Percentiles rank a stretch among this genome's conserved stretches.
phyloP scores from a whole-genome alignment of 2,797 vertebrate species.

The Ataeniobius toweri region DNA sequence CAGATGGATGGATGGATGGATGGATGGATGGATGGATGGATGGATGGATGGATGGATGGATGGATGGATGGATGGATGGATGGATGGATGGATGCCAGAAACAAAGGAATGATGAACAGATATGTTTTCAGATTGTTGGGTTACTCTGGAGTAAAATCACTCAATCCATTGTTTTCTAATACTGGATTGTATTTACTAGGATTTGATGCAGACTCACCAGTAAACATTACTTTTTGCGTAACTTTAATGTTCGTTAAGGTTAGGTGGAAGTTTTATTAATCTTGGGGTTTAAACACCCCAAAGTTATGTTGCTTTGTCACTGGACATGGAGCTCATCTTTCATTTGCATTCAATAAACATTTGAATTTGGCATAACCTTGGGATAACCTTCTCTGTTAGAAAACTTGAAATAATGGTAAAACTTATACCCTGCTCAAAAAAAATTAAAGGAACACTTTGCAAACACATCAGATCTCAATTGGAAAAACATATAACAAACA shows the following conservation, averaged over 20 bases:
- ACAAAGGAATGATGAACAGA: conserved; percentile 20
- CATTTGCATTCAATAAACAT: background rate
- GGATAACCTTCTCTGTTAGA: background rate
- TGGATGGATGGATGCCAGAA: too few relatives aligned
- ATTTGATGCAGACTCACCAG: conserved; percentile 25
- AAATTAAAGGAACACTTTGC: too few relatives aligned
- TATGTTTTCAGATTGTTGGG: conserved; percentile 38
- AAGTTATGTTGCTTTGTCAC: background rate
- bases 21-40: background rate
- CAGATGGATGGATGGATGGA: conserved; percentile 4
- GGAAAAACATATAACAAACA: too few relatives aligned
- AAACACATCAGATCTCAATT: too few relatives aligned
- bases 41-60: conserved; percentile 18
- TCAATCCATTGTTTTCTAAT: conserved; percentile 20
- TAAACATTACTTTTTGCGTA: conserved; percentile 27
- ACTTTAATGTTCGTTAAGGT: conserved; percentile 5
- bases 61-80: too few relatives aligned
- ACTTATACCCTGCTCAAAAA: too few relatives aligned
- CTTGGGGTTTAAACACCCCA: background rate
- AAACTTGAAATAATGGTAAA: background rate
- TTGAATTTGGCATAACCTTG: background rate
- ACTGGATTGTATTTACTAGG: conserved; percentile 28
- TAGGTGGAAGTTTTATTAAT: background rate
- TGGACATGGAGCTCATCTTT: background rate
- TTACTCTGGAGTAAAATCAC: conserved; percentile 32